phyloP scores from a whole-genome alignment of 2,888 invertebrate species.

The Homarus gammarus region DNA sequence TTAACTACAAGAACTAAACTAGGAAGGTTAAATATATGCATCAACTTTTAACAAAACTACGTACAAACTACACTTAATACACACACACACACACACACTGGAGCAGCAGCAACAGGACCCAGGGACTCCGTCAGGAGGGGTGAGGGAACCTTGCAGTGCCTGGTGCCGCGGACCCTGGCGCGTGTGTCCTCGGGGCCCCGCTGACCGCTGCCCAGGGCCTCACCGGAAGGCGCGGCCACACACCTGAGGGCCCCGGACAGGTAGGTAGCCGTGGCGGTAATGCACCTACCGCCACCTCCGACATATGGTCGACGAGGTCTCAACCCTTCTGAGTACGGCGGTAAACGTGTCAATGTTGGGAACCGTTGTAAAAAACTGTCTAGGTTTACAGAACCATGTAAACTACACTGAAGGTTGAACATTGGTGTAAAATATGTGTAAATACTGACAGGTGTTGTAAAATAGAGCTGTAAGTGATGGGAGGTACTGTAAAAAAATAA shows the following conservation, averaged over 20 bases:
- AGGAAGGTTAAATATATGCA: too few relatives aligned
- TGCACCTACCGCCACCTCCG: slow-evolving; percentile 29
- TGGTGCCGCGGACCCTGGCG: slow-evolving; percentile 37
- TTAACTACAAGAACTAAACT: too few relatives aligned
- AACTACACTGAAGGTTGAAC: too few relatives aligned
- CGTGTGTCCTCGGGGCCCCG: slow-evolving; percentile 1
- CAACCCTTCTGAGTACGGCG: neutral
- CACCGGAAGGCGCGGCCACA: slow-evolving; percentile 53
- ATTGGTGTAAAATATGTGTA: too few relatives aligned
- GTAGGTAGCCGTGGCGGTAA: slow-evolving; percentile 28
- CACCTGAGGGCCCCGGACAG: slow-evolving; percentile 19
- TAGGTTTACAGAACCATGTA: too few relatives aligned
- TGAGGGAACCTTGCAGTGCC: slow-evolving; percentile 51
- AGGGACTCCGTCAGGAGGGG: neutral
- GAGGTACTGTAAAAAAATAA: too few relatives aligned
- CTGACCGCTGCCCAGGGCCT: slow-evolving; percentile 60
- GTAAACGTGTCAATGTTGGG: too few relatives aligned
- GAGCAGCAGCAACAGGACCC: neutral
- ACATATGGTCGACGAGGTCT: slow-evolving; percentile 33
- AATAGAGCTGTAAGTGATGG: too few relatives aligned
- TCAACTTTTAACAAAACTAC: too few relatives aligned
- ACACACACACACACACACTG: neutral
- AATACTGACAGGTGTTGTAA: too few relatives aligned
- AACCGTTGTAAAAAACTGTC: too few relatives aligned
- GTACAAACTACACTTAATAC: too few relatives aligned